These are phyloP conservation scores for Phengaris arion DNA, from an alignment of 2,888 invertebrate genomes.

Conservation along the genomic window DNA sequence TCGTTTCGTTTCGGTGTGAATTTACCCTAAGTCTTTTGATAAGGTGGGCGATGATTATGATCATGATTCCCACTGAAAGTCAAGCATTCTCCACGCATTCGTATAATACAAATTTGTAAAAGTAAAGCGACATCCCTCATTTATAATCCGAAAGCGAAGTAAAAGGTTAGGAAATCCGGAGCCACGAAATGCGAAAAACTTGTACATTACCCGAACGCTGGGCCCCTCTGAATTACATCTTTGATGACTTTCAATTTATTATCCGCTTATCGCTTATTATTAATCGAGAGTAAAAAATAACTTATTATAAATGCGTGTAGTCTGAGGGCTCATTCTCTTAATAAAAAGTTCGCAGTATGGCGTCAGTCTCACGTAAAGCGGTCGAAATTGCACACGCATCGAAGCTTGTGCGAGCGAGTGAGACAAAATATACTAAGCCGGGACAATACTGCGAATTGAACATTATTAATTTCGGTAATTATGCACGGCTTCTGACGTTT, in stretches of 20 bases:
- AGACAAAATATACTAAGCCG: no score
- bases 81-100: neutral
- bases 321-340: no score
- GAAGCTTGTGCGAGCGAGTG: no score
- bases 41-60: neutral
- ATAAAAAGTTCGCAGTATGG: no score
- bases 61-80: neutral
- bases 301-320: neutral
- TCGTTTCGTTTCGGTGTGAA: no score
- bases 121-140: conserved; percentile 29
- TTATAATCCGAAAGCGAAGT: conserved; percentile 32
- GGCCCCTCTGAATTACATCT: conserved; percentile 11
- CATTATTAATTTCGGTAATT: no score
- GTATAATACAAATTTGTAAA: conserved; percentile 12
- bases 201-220: conserved; percentile 32
- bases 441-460: no score
- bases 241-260: neutral
- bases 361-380: no score
- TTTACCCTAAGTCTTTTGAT: no score
- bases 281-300: neutral
- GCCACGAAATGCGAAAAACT: conserved; percentile 32
- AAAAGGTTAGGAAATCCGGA: conserved; percentile 13
- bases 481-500: no score
- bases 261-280: conserved; percentile 3
- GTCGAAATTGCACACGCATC: no score